Evolutionary conservation across 1,140 invertebrate genomes (phyloP).

Genomic region (Lycorma delicatula): DNA sequence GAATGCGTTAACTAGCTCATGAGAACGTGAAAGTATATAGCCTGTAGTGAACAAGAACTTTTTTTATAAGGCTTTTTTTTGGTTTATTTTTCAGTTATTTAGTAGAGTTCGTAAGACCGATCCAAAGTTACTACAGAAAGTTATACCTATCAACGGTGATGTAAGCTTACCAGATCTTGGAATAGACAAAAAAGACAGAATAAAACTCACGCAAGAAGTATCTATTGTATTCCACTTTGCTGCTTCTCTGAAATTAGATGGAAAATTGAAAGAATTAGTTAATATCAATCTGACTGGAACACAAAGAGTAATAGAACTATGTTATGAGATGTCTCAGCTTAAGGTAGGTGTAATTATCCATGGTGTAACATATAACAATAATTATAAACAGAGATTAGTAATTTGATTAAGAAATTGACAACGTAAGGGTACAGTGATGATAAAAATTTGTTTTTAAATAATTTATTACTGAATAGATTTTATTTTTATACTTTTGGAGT

Average conservation of each 20-base stretch:
- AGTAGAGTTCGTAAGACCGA: constrained; percentile 53
- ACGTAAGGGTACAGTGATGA: too few species aligned
- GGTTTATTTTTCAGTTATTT: constrained; percentile 62
- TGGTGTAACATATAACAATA: too few species aligned
- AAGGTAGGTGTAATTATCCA: constrained; percentile 38
- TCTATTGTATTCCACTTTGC: constrained; percentile 86
- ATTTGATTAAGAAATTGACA: too few species aligned
- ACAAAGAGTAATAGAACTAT: constrained; percentile 49
- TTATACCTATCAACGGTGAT: constrained; percentile 66
- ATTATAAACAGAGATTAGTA: too few species aligned
- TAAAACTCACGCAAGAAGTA: constrained; percentile 55
- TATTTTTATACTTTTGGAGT: too few species aligned
- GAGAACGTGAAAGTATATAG: too few species aligned
- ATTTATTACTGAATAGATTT: too few species aligned
- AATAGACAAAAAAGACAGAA: constrained; percentile 41
- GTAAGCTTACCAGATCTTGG: constrained; percentile 51
- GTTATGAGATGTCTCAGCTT: constrained; percentile 56
- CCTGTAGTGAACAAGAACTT: too few species aligned
- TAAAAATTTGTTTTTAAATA: too few species aligned
- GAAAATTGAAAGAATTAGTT: constrained; percentile 58
- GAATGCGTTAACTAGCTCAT: too few species aligned
- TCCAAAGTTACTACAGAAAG: constrained; percentile 59
- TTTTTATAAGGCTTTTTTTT: too few species aligned
- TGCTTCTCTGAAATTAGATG: constrained; percentile 69
- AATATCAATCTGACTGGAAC: constrained; percentile 65